A percentile compares a stretch with the other conserved stretches of the same genome.
Evolutionary conservation across 2,888 invertebrate species (phyloP).

Genomic region (Melanostoma scalare): DNA sequence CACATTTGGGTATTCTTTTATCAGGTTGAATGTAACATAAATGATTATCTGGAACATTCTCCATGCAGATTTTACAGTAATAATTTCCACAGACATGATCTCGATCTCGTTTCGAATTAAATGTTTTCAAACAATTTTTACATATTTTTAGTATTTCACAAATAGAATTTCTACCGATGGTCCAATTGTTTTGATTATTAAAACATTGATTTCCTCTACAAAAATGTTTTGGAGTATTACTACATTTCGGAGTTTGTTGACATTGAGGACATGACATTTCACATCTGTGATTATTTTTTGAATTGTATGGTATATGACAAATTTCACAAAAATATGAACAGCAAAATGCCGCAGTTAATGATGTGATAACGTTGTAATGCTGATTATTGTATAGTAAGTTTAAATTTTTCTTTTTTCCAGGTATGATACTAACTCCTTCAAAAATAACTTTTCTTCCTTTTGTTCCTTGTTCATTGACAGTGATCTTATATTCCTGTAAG

Average conservation of each 20-base stretch:
- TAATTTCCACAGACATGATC: constrained; percentile 9
- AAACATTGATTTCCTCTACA: constrained; percentile 26
- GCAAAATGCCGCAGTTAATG: too few relatives aligned
- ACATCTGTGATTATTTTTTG: not conserved
- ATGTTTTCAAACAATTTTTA: constrained; percentile 3
- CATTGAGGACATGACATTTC: not conserved
- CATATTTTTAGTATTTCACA: constrained; percentile 23
- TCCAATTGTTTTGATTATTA: constrained; percentile 11
- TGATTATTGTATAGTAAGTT: too few relatives aligned
- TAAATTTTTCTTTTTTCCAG: too few relatives aligned
- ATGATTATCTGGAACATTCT: too few relatives aligned
- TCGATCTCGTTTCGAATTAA: not conserved
- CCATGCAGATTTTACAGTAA: not conserved
- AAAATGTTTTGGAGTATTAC: not conserved
- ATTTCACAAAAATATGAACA: not conserved
- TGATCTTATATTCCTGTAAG: too few relatives aligned
- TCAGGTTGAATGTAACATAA: too few relatives aligned
- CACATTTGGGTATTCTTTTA: too few relatives aligned
- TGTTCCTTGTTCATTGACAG: too few relatives aligned
- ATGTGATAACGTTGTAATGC: too few relatives aligned
- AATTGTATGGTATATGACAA: constrained; percentile 11
- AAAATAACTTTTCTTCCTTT: too few relatives aligned
- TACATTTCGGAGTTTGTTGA: too few relatives aligned
- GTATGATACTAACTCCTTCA: too few relatives aligned
- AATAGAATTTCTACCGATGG: constrained; percentile 6